Evolutionary conservation across 2,113 vertebrate species (phyloP).

Genomic region (Haemorhous mexicanus): DNA sequence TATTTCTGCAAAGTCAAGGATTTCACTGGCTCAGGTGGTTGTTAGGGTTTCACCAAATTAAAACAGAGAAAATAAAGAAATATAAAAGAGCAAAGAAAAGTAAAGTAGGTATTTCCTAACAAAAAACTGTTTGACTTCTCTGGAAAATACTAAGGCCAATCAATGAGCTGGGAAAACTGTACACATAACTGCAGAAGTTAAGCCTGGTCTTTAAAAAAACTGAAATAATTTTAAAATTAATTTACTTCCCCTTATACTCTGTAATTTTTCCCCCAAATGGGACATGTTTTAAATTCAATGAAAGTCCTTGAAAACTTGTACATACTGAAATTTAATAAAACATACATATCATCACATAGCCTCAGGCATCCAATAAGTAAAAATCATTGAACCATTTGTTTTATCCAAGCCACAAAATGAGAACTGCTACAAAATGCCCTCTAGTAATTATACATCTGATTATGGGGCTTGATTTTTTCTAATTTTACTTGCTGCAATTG

Average conservation of each 20-base stretch:
- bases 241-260: background rate
- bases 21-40: background rate
- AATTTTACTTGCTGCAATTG: background rate
- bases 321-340: background rate
- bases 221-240: background rate
- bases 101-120: background rate
- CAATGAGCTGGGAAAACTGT: background rate
- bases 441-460: background rate
- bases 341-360: background rate
- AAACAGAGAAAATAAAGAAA: background rate
- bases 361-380: background rate
- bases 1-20: background rate
- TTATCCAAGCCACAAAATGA: background rate
- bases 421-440: background rate
- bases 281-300: background rate
- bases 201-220: background rate
- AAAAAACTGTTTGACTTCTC: background rate
- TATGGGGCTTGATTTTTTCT: background rate
- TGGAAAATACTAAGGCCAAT: background rate
- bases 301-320: background rate
- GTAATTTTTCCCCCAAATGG: background rate
- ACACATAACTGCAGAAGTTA: background rate
- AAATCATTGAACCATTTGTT: background rate
- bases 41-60: background rate
- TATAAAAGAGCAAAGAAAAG: background rate